These are phyloP conservation scores for Rhinella marina DNA, from an alignment of 2,797 vertebrate genomes.

Conservation along the genomic window DNA sequence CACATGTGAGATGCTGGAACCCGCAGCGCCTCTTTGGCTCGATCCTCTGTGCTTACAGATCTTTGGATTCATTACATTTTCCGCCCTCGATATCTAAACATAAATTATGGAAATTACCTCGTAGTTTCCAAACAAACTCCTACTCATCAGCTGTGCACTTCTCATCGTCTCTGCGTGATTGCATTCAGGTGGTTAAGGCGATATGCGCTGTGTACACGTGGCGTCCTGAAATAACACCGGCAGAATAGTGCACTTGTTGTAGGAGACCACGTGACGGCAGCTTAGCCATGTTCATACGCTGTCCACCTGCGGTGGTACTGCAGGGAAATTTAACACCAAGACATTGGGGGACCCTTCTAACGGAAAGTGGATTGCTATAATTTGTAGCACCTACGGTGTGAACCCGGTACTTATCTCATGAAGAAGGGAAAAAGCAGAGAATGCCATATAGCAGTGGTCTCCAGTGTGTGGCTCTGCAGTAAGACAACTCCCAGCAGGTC, in stretches of 20 bases:
- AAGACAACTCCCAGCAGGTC: too few species aligned
- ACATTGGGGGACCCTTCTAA: too few species aligned
- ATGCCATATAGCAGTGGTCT: too few species aligned
- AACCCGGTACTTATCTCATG: too few species aligned
- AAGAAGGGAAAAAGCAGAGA: too few species aligned
- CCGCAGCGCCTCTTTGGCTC: background rate
- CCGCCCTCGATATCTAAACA: conserved; percentile 6
- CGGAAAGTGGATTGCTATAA: too few species aligned
- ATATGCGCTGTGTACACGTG: background rate
- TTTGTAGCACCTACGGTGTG: too few species aligned
- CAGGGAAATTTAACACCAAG: too few species aligned
- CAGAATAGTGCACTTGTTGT: background rate
- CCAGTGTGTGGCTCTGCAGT: too few species aligned
- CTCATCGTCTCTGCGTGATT: background rate
- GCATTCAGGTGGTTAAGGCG: background rate
- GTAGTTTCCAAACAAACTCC: conserved; percentile 23
- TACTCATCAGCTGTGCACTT: conserved; percentile 8
- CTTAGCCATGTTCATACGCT: background rate
- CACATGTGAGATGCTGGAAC: conserved; percentile 7
- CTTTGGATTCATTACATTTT: conserved; percentile 4
- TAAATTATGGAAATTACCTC: conserved; percentile 1
- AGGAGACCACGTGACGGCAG: background rate
- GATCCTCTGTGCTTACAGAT: background rate
- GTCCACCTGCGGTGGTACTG: too few species aligned
- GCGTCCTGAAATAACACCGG: background rate